These are phyloP conservation scores for Gallinago solitaria DNA, from an alignment of 2,797 vertebrate species.

Conservation along the genomic window DNA sequence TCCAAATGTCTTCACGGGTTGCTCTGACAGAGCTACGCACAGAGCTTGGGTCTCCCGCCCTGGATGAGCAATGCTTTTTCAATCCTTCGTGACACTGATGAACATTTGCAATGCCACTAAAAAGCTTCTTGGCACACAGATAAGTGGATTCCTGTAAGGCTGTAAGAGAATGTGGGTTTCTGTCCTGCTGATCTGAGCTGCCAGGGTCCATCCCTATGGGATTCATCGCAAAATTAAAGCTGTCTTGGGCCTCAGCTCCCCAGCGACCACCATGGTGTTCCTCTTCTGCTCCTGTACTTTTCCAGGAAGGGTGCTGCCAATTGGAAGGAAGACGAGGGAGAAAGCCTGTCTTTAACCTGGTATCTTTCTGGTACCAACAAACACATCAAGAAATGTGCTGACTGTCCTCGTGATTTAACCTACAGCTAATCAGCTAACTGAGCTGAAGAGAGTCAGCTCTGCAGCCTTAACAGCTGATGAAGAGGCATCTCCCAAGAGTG, in stretches of 20 bases:
- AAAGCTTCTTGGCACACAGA: neutral
- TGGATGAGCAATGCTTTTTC: neutral
- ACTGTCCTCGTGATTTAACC: neutral
- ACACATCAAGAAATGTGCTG: neutral
- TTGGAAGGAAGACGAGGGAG: neutral
- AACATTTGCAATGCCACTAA: neutral
- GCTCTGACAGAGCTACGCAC: neutral
- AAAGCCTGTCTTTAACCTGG: neutral
- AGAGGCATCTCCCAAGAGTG: neutral
- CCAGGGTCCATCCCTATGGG: too few species aligned
- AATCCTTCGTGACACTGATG: neutral
- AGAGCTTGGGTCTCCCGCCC: rapidly evolving
- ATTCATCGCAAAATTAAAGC: neutral
- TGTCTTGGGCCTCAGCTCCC: neutral
- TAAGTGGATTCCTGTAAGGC: neutral
- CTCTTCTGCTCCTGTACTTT: neutral
- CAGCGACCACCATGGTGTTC: neutral
- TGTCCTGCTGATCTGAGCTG: neutral
- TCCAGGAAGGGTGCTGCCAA: neutral
- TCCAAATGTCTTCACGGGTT: neutral
- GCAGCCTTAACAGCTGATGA: neutral
- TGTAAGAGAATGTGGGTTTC: neutral
- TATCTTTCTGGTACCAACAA: neutral
- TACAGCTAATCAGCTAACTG: neutral
- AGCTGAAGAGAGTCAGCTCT: neutral